phyloP scores from a whole-genome alignment of 2,113 vertebrate species.

The Polypterus senegalus region DNA sequence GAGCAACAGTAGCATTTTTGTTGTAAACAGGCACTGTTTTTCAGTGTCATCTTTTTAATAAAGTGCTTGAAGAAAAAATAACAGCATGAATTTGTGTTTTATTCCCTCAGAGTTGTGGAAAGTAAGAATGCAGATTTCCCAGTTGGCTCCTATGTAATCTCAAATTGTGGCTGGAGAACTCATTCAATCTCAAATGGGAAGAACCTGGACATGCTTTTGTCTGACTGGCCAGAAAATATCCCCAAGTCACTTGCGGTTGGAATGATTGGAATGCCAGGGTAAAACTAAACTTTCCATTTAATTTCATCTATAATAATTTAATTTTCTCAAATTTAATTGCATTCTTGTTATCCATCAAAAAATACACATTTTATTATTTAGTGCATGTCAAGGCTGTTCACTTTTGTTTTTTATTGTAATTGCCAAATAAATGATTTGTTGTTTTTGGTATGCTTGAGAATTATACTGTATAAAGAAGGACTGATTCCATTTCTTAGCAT shows the following conservation, averaged over 20 bases:
- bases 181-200: slow-evolving; percentile 56
- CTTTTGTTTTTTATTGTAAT: no score
- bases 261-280: slow-evolving; percentile 74
- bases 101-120: slow-evolving; percentile 51
- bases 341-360: no score
- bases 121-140: slow-evolving; percentile 61
- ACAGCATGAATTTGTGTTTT: slow-evolving; percentile 5
- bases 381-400: no score
- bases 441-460: neutral
- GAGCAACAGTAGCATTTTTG: no score
- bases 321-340: no score
- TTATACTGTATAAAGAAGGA: neutral
- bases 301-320: no score
- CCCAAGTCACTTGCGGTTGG: slow-evolving; percentile 68
- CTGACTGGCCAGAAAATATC: slow-evolving; percentile 56
- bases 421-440: neutral
- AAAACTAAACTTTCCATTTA: slow-evolving; percentile 10
- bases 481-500: neutral
- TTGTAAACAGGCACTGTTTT: no score
- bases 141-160: slow-evolving; percentile 42
- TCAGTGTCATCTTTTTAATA: no score
- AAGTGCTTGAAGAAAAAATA: no score
- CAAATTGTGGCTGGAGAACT: slow-evolving; percentile 55
- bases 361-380: no score
- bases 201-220: slow-evolving; percentile 35